phyloP scores from a whole-genome alignment of 1,140 invertebrate genomes.

The Contarinia nasturtii region DNA sequence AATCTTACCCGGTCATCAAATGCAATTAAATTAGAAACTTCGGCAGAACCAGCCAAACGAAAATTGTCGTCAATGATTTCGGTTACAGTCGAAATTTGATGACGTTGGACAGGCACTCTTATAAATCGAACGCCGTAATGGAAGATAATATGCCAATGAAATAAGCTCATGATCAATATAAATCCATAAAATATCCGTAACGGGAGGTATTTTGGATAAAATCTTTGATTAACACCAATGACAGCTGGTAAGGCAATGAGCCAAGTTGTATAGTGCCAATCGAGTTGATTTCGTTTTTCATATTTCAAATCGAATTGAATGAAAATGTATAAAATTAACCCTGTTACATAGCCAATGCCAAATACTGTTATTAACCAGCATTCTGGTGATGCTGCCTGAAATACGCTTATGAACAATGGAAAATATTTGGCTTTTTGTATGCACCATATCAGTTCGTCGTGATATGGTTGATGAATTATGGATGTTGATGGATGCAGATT shows the following conservation, averaged over 20 bases:
- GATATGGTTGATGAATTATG: background rate
- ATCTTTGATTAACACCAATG: background rate
- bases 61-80: background rate
- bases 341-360: background rate
- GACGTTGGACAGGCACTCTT: background rate
- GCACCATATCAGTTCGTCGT: background rate
- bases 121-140: background rate
- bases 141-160: background rate
- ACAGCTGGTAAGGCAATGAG: background rate
- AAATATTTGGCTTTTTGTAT: background rate
- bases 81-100: background rate
- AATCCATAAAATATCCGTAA: background rate
- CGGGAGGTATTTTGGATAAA: background rate
- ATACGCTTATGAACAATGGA: background rate
- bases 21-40: background rate
- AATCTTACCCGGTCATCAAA: no score
- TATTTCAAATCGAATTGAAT: background rate
- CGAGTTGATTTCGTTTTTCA: background rate
- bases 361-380: background rate
- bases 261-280: background rate
- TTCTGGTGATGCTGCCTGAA: no score
- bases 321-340: background rate
- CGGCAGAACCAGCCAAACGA: background rate
- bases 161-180: background rate
- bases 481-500: no score